Conservation (phyloP, 2,797 vertebrate genomes). For the Bradypodion ventrale region DNA sequence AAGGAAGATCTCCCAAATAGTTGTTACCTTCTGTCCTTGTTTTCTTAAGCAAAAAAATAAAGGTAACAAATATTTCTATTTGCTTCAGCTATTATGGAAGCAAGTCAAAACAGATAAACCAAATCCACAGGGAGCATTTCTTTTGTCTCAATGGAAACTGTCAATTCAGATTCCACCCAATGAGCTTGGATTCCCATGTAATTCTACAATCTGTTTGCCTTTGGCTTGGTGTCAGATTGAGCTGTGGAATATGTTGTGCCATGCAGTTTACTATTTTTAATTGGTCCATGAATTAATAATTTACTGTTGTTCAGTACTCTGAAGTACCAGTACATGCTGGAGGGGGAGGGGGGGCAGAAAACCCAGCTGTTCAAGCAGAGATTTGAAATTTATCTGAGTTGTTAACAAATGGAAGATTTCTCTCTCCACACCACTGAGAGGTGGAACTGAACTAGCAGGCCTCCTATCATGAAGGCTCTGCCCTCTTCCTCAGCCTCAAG, state of each 20-base stretch:
- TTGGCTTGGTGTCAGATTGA: background rate
- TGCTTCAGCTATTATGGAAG: fast-evolving
- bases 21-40: background rate
- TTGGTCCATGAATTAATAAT: slow-evolving; percentile 1
- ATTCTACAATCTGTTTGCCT: slow-evolving; percentile 6
- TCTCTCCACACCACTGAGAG: background rate
- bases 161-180: background rate
- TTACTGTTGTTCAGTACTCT: background rate
- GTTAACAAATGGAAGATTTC: background rate
- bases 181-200: background rate
- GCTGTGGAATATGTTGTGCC: background rate
- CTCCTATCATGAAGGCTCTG: slow-evolving; percentile 13
- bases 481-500: slow-evolving; percentile 3
- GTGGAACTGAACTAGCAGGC: slow-evolving; percentile 1
- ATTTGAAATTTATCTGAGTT: slow-evolving; percentile 18
- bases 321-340: background rate
- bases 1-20: background rate
- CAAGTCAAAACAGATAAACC: background rate
- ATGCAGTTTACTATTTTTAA: background rate
- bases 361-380: slow-evolving; percentile 4
- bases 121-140: background rate
- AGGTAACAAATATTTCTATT: background rate
- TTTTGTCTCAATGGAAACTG: background rate
- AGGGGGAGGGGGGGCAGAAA: background rate
- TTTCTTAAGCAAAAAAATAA: background rate